Base-by-base conservation (phyloP, 1,140 invertebrate species). In the Meloidogyne exigua region DNA sequence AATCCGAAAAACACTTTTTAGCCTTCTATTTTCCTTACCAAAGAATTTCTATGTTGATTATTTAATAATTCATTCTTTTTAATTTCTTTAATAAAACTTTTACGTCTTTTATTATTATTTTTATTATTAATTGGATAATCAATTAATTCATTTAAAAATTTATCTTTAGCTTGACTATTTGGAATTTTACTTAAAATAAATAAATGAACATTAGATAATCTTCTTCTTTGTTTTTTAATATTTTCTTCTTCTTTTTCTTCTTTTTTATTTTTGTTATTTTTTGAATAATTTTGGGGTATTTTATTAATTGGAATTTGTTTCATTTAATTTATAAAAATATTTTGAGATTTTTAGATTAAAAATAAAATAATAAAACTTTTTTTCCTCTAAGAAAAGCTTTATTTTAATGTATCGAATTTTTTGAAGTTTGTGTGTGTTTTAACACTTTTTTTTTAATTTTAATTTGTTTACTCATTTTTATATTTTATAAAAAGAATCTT, bases 141-240 rank as follows among this genome's bases (percentile, higher is more conserved):
- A 21, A 85, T 80, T 32, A 85, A 79, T 64, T 82, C 76, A 11
- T 74, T 32, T 63, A 86, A 62, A 72, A 84, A 81, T 62, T 79
- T 79, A 28, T 85, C 82, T 64, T 83, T 82, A 12, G 80, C 81
- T 23, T 72, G 79, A 21, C 85, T 81, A 64, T 65, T 74, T 18
- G 84, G 83, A 57, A 85, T 66, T 68, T 76, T 68, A 25, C 68
- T 76, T 21, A 84, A 57, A 62, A 85, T 81, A 69, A 85, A 85
- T 49, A 49, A 49, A 49, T 49, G 49, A 57, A 57, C 49, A n/a
- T 57, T 57, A 57, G 49, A 57, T 57, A 57, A 57, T 57, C 49
- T 57, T 57, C 49, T 57, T 57, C 9, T 7, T 57, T 57, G 18
- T 5, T n/a, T n/a, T n/a, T n/a, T n/a, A 57, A n/a, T 57, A n/a